Conservation (phyloP, 2,797 vertebrate genomes). For the Pachyuromys duprasi region DNA sequence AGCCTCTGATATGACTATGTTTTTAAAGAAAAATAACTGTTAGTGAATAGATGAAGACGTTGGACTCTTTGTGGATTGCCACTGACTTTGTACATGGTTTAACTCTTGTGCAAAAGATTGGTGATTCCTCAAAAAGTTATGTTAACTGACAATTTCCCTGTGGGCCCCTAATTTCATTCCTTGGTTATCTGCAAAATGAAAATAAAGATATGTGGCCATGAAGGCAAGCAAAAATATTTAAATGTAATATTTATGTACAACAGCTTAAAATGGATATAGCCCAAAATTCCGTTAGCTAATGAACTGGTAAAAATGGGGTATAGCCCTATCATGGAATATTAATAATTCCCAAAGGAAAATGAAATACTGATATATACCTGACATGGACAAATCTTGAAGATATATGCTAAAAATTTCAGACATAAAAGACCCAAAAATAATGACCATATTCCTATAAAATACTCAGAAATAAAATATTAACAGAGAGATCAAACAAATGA, state of each 20-base stretch:
- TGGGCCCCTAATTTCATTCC: neutral
- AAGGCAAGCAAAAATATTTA: neutral
- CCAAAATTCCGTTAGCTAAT: neutral
- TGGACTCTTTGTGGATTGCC: neutral
- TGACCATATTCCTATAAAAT: neutral
- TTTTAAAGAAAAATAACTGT: neutral
- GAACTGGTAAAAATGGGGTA: neutral
- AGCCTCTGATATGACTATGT: neutral
- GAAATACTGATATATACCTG: neutral
- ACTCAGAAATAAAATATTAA: neutral
- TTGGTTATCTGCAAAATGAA: neutral
- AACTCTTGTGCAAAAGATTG: neutral
- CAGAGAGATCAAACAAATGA: neutral
- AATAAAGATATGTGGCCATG: neutral
- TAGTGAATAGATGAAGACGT: neutral
- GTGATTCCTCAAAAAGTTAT: neutral
- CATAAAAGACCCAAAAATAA: neutral
- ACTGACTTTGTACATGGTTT: neutral
- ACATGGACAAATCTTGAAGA: neutral
- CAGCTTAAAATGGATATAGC: neutral
- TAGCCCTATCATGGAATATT: neutral
- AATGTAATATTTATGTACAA: neutral
- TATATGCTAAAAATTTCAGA: neutral
- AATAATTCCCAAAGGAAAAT: conserved; percentile 1
- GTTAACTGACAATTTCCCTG: neutral